Percentiles rank a stretch among this genome's conserved stretches.
These are phyloP conservation scores for Drosophila ogumai DNA, from an alignment of 1,140 invertebrate species.

Conservation along the genomic window DNA sequence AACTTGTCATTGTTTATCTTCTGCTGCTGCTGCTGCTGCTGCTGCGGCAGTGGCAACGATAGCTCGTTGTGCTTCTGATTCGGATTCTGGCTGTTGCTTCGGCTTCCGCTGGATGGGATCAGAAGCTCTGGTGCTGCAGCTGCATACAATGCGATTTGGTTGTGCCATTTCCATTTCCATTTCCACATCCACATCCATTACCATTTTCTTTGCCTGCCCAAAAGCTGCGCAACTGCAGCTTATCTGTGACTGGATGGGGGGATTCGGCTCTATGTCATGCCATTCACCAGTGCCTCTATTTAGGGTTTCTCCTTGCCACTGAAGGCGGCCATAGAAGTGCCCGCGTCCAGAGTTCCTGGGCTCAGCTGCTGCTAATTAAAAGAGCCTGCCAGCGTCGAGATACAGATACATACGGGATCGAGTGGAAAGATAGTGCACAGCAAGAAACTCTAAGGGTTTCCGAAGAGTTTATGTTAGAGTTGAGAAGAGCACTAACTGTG, in stretches of 20 bases:
- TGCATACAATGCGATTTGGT: conserved; percentile 49
- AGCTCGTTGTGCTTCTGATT: conserved; percentile 40
- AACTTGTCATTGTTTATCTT: conserved; percentile 65
- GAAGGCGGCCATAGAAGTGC: conserved; percentile 50
- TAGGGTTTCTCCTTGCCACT: conserved; percentile 41
- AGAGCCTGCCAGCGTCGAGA: conserved; percentile 53
- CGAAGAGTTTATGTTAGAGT: neutral
- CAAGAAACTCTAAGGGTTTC: conserved; percentile 3
- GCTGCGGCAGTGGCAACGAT: conserved; percentile 40
- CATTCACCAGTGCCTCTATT: conserved; percentile 55
- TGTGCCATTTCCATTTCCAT: conserved; percentile 53
- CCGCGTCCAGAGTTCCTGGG: conserved; percentile 28
- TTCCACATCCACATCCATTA: conserved; percentile 21
- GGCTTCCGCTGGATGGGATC: conserved; percentile 45
- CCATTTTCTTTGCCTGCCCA: conserved; percentile 53
- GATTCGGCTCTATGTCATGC: conserved; percentile 38
- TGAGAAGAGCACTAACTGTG: neutral
- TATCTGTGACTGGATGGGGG: conserved; percentile 27
- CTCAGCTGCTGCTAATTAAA: conserved; percentile 59
- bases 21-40: conserved; percentile 10
- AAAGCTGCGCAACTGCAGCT: conserved; percentile 46
- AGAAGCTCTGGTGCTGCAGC: conserved; percentile 35
- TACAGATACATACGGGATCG: conserved; percentile 41
- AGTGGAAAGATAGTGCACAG: conserved; percentile 9
- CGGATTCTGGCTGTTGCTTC: conserved; percentile 18